Conservation (phyloP, 1,140 invertebrate genomes). For the Stegodyphus dumicola region DNA sequence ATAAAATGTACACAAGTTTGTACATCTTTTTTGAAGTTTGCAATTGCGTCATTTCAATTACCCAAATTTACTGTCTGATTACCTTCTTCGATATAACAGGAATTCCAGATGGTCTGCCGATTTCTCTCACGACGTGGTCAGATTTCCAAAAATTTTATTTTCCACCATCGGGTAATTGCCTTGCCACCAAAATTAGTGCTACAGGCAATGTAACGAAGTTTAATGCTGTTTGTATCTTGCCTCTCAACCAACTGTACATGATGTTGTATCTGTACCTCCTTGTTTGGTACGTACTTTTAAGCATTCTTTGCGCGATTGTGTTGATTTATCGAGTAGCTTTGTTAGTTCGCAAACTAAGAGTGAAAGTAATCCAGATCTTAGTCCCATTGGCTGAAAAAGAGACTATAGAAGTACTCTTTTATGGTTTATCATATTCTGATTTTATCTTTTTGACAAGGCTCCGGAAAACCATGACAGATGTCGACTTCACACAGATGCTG, state of each 20-base stretch:
- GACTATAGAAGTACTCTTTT: conserved; percentile 3
- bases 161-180: conserved; percentile 4
- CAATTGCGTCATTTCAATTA: conserved; percentile 18
- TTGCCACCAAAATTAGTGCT: neutral
- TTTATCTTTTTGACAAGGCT: conserved; percentile 44
- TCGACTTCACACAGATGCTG: conserved; percentile 44
- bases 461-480: conserved; percentile 28
- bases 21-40: conserved; percentile 32
- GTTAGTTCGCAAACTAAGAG: neutral
- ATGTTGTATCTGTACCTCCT: conserved; percentile 33
- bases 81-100: conserved; percentile 42
- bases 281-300: conserved; percentile 35
- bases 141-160: conserved; percentile 41
- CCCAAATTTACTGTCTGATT: conserved; percentile 31
- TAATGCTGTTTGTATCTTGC: neutral
- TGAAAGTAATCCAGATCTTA: neutral
- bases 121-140: conserved; percentile 18
- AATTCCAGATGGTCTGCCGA: neutral
- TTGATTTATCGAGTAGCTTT: conserved; percentile 19
- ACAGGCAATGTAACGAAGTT: neutral
- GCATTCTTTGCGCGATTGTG: conserved; percentile 6
- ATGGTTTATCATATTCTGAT: conserved; percentile 29
- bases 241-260: conserved; percentile 38
- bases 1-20: conserved; percentile 14
- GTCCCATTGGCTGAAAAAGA: neutral